Base-by-base conservation (phyloP, 2,888 invertebrate species). In the Rhaphigaster nebulosa region DNA sequence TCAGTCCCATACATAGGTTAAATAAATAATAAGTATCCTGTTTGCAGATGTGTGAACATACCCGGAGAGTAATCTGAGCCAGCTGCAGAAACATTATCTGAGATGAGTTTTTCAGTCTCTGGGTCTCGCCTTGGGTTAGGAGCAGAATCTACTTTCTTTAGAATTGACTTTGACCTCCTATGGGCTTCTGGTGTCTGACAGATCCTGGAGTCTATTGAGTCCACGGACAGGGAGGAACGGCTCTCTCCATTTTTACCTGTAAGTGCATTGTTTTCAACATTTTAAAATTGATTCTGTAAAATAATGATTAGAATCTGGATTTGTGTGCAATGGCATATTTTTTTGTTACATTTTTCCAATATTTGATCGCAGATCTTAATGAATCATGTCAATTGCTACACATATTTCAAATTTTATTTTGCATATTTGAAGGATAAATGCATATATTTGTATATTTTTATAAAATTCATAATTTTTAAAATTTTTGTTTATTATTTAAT, bases 61-160 rank as follows among this genome's bases (percentile, higher is more conserved):
- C 92, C 93, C 92, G 91, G 93, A 92, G 92, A 92, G 90, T 92
- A 93, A 89, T 93, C 92, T 92, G 95, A 95, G 91, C 95, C 94
- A 91, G 95, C 95, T 92, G 95, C 94, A 89, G 95, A 95, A 93
- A 95, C 94, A 93, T 95, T 96, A 93, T 96, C 96, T 87, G 96
- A 95, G 93, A 97, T 95, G 88, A 97, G 95, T 92, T 96, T 95
- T 94, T 97, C 97, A 93, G 96, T 96, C 94, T 97, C 97, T 91
- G 96, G 96, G 94, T 97, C 97, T 91, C 94, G 94, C 91, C 93
- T 93, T 23, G 94, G 94, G 92, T 95, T 94, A 93, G 95, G 94
- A 93, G 91, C 91, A 29, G 91, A 91, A 80, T 96, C 96, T 88
- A 96, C 96, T 94, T 96, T 97, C 94, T 97, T 97, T 92, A 97